Base-by-base conservation (phyloP, 2,888 invertebrate genomes). In the Timema cristinae region DNA sequence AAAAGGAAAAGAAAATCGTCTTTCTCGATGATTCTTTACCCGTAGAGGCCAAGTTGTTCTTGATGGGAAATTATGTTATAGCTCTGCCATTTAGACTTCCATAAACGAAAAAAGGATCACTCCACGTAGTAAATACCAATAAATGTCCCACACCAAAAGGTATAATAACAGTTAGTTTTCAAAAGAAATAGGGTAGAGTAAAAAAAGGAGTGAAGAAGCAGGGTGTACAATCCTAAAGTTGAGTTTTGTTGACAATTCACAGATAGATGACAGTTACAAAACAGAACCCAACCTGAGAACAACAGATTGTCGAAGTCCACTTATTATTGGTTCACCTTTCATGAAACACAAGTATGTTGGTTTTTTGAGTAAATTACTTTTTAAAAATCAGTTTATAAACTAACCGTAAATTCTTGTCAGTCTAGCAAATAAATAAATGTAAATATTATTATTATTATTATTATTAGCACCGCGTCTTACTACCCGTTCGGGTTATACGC, bases 61-160 rank as follows among this genome's bases (percentile, higher is more conserved):
- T 71, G 71, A 71, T 71, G 71, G 68, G 61, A 56, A 71, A 71
- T 71, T 59, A 71, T 71, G 71, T 71, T 71, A 71, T 71, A 68
- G 71, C 71, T 50, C 67, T 67, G 71, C 66, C 73, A 71, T 73
- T 71, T 73, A 67, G 69, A 69, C 69, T 71, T 70, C 66, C 69
- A 50, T 16, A 50, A 63, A 59, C 50, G 47, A 68, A 56, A 67
- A 71, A 71, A 71, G 68, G 70, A 70, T 73, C 70, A 70, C 70
- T 63, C 52, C 15, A 16, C 50, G 73, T 61, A 73, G 74, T 74
- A 74, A 74, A 74, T 72, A 74, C 72, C 74, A 71, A 74, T 74
- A 74, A 74, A 72, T 63, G 74, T 74, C 74, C 67, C 59, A 71
- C 70, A 69, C 73, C 72, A 72, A 73, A 73, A 73, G 73, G 71